A percentile compares a stretch with the other conserved stretches of the same genome.
These are phyloP conservation scores for Glyphotaelius pellucidus DNA, from an alignment of 2,888 invertebrate species.

Conservation along the genomic window DNA sequence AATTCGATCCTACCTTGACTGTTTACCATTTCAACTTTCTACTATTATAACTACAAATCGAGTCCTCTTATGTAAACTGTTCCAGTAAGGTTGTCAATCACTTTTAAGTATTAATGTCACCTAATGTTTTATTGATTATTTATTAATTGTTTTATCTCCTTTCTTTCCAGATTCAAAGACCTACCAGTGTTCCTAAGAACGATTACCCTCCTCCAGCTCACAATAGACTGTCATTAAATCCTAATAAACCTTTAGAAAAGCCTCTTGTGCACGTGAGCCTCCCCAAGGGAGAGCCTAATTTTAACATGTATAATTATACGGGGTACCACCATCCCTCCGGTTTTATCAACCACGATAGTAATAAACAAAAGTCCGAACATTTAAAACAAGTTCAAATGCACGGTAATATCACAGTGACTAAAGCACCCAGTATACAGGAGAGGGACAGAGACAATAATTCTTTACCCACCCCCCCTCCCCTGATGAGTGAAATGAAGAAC, in stretches of 20 bases:
- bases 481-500: slow-evolving; percentile 84
- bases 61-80: too few relatives aligned
- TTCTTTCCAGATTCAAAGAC: slow-evolving; percentile 68
- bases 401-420: slow-evolving; percentile 68
- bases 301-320: slow-evolving; percentile 82
- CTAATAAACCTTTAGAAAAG: slow-evolving; percentile 69
- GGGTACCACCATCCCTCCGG: slow-evolving; percentile 74
- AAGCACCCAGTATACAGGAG: slow-evolving; percentile 70
- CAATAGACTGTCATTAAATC: slow-evolving; percentile 68
- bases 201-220: slow-evolving; percentile 76
- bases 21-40: too few relatives aligned
- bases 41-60: too few relatives aligned
- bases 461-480: slow-evolving; percentile 82
- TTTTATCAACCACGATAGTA: slow-evolving; percentile 76
- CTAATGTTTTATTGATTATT: background rate
- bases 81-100: background rate
- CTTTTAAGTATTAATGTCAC: background rate
- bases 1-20: too few relatives aligned
- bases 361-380: slow-evolving; percentile 78
- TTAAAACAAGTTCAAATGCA: slow-evolving; percentile 69
- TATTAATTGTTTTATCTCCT: slow-evolving; percentile 7
- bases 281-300: slow-evolving; percentile 83
- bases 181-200: slow-evolving; percentile 72
- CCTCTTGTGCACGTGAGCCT: slow-evolving; percentile 69
- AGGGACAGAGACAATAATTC: slow-evolving; percentile 69